A percentile compares a stretch with the other conserved stretches of the same genome.
Conservation (phyloP, 1,140 invertebrate genomes). For the Pemphigus obesinymphae region DNA sequence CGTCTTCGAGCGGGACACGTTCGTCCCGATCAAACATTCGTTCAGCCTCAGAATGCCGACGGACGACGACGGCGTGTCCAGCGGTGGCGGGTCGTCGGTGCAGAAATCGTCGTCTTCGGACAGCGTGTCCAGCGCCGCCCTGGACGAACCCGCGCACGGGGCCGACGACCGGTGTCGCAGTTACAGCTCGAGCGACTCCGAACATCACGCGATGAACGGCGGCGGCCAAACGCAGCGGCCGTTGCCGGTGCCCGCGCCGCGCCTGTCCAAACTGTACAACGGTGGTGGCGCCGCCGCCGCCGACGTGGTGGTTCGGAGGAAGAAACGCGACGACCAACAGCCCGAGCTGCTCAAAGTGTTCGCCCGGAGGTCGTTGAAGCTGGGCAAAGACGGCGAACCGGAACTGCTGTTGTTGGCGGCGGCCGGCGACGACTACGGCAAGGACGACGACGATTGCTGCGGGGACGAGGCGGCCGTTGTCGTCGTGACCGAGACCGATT, state of each 20-base stretch:
- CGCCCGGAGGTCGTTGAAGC: constrained; percentile 67
- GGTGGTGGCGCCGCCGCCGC: constrained; percentile 24
- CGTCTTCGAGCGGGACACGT: neutral
- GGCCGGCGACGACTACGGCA: constrained; percentile 57
- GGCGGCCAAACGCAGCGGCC: constrained; percentile 51
- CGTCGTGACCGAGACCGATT: neutral
- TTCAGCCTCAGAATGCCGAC: neutral
- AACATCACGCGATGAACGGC: constrained; percentile 43
- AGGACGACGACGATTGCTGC: constrained; percentile 63
- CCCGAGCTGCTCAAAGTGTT: constrained; percentile 76
- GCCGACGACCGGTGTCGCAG: neutral
- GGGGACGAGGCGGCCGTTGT: neutral
- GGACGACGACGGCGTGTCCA: neutral
- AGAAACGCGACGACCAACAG: constrained; percentile 60
- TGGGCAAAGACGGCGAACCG: constrained; percentile 64
- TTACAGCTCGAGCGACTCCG: constrained; percentile 29
- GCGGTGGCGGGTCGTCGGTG: neutral
- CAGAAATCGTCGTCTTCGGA: constrained; percentile 21
- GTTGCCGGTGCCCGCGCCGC: constrained; percentile 52
- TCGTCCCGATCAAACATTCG: constrained; percentile 11
- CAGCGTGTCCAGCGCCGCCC: neutral
- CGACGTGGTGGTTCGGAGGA: constrained; percentile 53
- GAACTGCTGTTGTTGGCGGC: constrained; percentile 46
- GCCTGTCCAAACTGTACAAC: constrained; percentile 40
- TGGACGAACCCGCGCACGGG: neutral